These are phyloP conservation scores for Myopa tessellatipennis DNA, from an alignment of 2,888 invertebrate genomes.

Conservation along the genomic window DNA sequence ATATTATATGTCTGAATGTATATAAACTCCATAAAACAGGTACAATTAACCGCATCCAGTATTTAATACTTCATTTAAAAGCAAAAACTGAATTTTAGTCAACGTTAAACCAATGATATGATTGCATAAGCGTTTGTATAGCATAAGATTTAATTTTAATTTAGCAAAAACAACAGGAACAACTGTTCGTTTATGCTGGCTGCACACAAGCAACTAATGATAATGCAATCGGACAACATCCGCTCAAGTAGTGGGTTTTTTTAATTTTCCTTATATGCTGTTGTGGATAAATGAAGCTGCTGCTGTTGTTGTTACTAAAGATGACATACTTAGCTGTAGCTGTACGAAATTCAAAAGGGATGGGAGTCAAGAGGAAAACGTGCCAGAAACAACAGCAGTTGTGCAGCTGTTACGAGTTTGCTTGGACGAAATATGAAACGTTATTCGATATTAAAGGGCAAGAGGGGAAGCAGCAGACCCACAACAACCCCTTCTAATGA, in stretches of 20 bases:
- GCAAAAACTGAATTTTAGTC: too few relatives aligned
- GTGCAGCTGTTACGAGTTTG: constrained; percentile 19
- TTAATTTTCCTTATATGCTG: too few relatives aligned
- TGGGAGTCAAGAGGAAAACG: neutral
- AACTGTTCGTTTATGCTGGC: neutral
- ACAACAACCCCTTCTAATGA: constrained; percentile 2
- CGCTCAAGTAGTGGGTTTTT: neutral
- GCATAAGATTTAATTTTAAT: neutral
- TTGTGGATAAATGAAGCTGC: neutral
- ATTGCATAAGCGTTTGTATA: neutral
- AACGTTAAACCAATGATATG: too few relatives aligned
- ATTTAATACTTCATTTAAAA: too few relatives aligned
- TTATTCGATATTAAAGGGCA: neutral
- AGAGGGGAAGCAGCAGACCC: neutral
- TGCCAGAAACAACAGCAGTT: constrained; percentile 6
- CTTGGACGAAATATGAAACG: constrained; percentile 10
- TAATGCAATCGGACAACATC: constrained; percentile 7
- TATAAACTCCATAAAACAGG: too few relatives aligned
- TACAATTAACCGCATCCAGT: too few relatives aligned
- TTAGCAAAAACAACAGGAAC: neutral
- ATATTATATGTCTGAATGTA: too few relatives aligned
- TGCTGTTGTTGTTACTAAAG: neutral
- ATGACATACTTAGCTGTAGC: neutral
- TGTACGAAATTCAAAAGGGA: neutral
- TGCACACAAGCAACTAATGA: neutral